Conservation (phyloP, 2,888 invertebrate species). For the Notocelia uddmanniana region DNA sequence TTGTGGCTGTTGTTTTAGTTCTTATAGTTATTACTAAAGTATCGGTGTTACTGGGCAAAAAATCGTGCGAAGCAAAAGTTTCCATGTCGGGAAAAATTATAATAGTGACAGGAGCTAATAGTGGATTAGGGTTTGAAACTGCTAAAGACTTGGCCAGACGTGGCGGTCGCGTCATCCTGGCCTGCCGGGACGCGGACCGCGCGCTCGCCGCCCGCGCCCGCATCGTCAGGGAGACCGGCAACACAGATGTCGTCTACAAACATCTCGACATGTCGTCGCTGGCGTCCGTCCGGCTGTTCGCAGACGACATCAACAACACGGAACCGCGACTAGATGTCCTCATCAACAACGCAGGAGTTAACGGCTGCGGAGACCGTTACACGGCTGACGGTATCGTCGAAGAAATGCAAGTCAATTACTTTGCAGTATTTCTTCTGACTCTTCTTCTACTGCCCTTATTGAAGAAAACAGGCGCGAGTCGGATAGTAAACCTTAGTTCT, state of each 20-base stretch:
- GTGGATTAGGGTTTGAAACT: conserved; percentile 91
- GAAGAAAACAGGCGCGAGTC: conserved; percentile 56
- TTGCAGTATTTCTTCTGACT: conserved; percentile 88
- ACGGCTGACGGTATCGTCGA: conserved; percentile 85
- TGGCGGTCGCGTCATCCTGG: conserved; percentile 87
- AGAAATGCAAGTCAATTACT: conserved; percentile 86
- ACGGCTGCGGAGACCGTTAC: conserved; percentile 59
- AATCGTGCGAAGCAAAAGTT: conserved; percentile 12
- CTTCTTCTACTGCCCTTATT: conserved; percentile 80
- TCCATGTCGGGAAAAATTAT: conserved; percentile 60
- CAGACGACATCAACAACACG: conserved; percentile 74
- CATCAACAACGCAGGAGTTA: conserved; percentile 83
- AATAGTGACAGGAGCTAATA: conserved; percentile 90
- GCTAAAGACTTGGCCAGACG: conserved; percentile 87
- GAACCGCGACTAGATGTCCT: conserved; percentile 79
- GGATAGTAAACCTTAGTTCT: conserved; percentile 60
- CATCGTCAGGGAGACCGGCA: conserved; percentile 87
- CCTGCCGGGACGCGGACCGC: conserved; percentile 88
- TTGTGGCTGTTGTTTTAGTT: conserved; percentile 11
- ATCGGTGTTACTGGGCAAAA: conserved; percentile 23
- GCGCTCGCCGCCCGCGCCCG: conserved; percentile 88
- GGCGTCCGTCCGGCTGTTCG: conserved; percentile 81
- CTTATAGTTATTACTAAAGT: conserved; percentile 21
- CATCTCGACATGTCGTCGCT: conserved; percentile 73
- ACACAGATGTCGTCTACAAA: conserved; percentile 87